These are phyloP conservation scores for Coremacera marginata DNA, from an alignment of 2,888 invertebrate species.

Conservation along the genomic window DNA sequence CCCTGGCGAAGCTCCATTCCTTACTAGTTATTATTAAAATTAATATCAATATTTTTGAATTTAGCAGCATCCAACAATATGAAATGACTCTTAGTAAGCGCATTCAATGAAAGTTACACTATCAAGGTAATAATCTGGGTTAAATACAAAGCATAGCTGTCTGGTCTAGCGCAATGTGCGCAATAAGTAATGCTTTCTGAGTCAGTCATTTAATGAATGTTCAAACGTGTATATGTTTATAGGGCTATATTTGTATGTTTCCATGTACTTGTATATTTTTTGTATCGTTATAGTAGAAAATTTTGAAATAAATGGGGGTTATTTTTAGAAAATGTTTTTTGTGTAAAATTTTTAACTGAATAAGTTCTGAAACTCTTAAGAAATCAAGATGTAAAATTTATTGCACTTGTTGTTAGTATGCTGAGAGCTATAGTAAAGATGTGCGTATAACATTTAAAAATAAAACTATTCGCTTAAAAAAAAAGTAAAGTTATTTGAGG, in stretches of 20 bases:
- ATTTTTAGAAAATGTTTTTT: constrained; percentile 55
- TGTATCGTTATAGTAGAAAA: constrained; percentile 12
- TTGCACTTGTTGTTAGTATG: too few species aligned
- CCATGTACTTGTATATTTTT: constrained; percentile 16
- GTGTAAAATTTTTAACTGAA: background rate
- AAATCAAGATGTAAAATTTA: background rate
- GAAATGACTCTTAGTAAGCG: too few species aligned
- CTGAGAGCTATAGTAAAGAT: too few species aligned
- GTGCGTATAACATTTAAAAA: too few species aligned
- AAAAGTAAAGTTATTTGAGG: too few species aligned
- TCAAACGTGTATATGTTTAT: constrained; percentile 16
- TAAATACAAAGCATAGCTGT: constrained; percentile 3
- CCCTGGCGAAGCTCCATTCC: too few species aligned
- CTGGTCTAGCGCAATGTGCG: background rate
- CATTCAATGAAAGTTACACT: background rate
- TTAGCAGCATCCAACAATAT: too few species aligned
- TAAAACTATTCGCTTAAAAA: too few species aligned
- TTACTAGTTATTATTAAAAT: too few species aligned
- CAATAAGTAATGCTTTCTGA: constrained; percentile 5
- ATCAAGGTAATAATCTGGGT: constrained; percentile 4
- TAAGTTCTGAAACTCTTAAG: background rate
- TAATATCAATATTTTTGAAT: too few species aligned
- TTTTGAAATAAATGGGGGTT: constrained; percentile 59
- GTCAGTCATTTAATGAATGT: constrained; percentile 44
- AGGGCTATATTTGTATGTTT: constrained; percentile 11